Evolutionary conservation across 2,797 vertebrate genomes (phyloP).

Genomic region (Pangasius larnaudii): DNA sequence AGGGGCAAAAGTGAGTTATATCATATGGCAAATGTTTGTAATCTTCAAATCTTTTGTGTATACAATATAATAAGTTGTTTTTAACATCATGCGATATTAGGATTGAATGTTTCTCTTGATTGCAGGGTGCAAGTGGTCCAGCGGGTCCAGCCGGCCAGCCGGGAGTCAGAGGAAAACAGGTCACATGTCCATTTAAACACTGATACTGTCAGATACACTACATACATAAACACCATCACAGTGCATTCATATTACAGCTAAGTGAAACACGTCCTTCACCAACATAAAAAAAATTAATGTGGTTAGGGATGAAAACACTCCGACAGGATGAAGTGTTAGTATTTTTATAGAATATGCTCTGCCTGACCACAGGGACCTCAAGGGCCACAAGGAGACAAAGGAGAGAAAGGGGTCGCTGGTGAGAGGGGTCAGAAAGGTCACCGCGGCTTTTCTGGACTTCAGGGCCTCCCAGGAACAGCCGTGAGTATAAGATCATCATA

Average conservation of each 20-base stretch:
- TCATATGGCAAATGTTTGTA: background rate
- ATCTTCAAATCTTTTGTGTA: background rate
- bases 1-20: slow-evolving; percentile 84
- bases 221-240: background rate
- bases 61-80: background rate
- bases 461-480: slow-evolving; percentile 89
- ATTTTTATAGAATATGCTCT: background rate
- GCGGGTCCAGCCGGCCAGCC: slow-evolving; percentile 82
- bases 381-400: slow-evolving; percentile 95
- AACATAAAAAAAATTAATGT: background rate
- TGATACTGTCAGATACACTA: background rate
- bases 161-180: slow-evolving; percentile 89
- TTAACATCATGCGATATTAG: background rate
- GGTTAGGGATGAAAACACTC: background rate
- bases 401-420: slow-evolving; percentile 85
- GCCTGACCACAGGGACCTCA: slow-evolving; percentile 74
- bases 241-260: background rate
- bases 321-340: background rate
- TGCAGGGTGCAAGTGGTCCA: slow-evolving; percentile 86
- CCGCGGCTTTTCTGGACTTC: slow-evolving; percentile 93
- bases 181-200: slow-evolving; percentile 65
- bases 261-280: background rate
- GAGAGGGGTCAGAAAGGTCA: slow-evolving; percentile 97
- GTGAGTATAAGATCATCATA: slow-evolving; percentile 73
- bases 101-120: slow-evolving; percentile 9